phyloP scores from a whole-genome alignment of 2,113 vertebrate species.

The Boulengeromyrus knoepffleri region DNA sequence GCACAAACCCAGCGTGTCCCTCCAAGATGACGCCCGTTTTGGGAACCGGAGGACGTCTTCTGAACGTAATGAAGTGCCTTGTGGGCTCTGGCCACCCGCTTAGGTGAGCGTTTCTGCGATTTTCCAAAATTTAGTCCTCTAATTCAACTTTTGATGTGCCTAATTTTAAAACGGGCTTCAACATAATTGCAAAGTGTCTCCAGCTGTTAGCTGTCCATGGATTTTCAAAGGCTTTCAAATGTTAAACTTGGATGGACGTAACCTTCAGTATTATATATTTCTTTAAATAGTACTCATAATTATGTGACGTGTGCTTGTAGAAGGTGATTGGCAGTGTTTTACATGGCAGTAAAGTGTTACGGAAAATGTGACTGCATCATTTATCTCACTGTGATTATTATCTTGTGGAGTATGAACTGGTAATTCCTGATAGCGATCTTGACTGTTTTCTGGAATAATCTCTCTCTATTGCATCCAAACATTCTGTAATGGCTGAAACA shows the following conservation, averaged over 20 bases:
- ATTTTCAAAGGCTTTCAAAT: background rate
- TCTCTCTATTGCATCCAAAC: background rate
- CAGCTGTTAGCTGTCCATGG: background rate
- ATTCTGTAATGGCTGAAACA: background rate
- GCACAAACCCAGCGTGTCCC: background rate
- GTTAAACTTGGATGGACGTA: background rate
- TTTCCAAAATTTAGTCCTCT: background rate
- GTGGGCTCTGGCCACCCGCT: background rate
- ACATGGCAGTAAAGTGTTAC: background rate
- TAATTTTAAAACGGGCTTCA: background rate
- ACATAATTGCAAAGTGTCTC: background rate
- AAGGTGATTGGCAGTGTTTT: background rate
- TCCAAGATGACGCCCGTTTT: slow-evolving; percentile 24
- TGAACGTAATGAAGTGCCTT: slow-evolving; percentile 18
- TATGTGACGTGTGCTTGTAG: background rate
- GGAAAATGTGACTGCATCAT: background rate
- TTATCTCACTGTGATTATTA: background rate
- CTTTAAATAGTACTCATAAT: background rate
- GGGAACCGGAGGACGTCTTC: slow-evolving; percentile 12
- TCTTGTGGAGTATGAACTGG: background rate
- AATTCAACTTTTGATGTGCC: background rate
- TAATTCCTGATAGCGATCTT: background rate
- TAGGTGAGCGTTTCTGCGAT: slow-evolving; percentile 31
- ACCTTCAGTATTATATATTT: background rate
- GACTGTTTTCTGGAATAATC: background rate